Evolutionary conservation across 2,113 vertebrate species (phyloP), one percentile per base, ranked within the genome.

Genomic region (Ctenomys sociabilis): DNA sequence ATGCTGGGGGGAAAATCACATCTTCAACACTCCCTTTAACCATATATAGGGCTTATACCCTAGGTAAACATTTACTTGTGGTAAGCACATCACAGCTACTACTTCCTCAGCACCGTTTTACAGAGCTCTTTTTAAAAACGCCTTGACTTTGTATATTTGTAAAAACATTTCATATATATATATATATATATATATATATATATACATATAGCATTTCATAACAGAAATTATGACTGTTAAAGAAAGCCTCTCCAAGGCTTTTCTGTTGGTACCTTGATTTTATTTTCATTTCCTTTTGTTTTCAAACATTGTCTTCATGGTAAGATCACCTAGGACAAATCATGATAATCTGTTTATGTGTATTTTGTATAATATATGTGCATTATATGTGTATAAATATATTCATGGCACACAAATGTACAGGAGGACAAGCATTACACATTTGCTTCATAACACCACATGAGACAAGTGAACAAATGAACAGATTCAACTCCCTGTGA

Each of bases 151-250:
- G 81, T 49, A 0, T 43, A 45, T 64, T 61, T 82, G 22, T 72
- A 83, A 81, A 94, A 80, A 70, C 40, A 57, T 64, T 91, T 70
- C 82, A 77, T 37, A 61, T 84, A 52, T 90, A 81, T 85, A 95
- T 30, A 49, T 66, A 35, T 37, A 17, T 45, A 35, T 3, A n/a
- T n/a, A n/a, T n/a, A n/a, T n/a, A n/a, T n/a, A n/a, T n/a, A n/a
- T n/a, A 14, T 57, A 1, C 6, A 7, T 81, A 54, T 3, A 72
- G 26, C 21, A n/a, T 87, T 91, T 96, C 52, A 81, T 63, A 49
- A 83, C 21, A 95, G 45, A 66, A 35, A 64, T 59, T 93, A 85
- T 81, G 73, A 85, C 54, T 83, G 85, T 70, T 93, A 70, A 86
- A 35, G 1, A 13, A 88, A 82, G 8, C 59, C 40, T 78, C 61